phyloP scores from a whole-genome alignment of 2,888 invertebrate genomes.

The Melieria crassipennis region DNA sequence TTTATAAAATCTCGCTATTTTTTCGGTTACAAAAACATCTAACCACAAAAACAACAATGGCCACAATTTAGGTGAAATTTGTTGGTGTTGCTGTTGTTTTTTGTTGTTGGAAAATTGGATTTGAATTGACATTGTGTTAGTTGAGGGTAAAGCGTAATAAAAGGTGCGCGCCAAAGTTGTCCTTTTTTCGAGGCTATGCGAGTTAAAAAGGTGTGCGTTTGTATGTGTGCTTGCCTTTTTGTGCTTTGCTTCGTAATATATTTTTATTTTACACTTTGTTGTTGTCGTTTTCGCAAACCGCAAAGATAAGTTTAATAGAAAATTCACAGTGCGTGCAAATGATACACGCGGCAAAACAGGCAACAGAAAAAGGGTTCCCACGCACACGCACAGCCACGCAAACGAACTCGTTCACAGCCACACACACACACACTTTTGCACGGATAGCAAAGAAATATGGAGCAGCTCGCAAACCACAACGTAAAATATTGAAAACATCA shows the following conservation, averaged over 20 bases:
- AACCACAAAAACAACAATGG: not conserved
- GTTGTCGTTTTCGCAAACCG: no score
- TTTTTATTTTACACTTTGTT: not conserved
- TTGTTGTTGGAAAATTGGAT: constrained; percentile 27
- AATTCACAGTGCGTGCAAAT: constrained; percentile 25
- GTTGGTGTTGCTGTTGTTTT: constrained; percentile 7
- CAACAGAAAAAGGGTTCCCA: constrained; percentile 6
- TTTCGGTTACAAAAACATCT: no score
- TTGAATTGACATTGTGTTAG: constrained; percentile 28
- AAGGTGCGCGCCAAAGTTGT: no score
- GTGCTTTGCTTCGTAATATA: not conserved
- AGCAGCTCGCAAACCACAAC: constrained; percentile 10
- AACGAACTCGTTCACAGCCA: not conserved
- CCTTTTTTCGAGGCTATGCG: not conserved
- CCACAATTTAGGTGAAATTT: constrained; percentile 17
- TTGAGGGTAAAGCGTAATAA: not conserved
- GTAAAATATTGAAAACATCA: constrained; percentile 26
- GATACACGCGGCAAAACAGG: not conserved
- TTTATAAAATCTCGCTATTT: no score
- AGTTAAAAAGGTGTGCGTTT: not conserved
- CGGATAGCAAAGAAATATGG: not conserved
- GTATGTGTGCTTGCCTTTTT: not conserved
- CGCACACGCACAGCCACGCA: not conserved
- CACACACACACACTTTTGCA: not conserved
- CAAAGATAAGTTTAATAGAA: constrained; percentile 12